Conservation (phyloP, 2,888 invertebrate species). For the Ophion obscuratus region DNA sequence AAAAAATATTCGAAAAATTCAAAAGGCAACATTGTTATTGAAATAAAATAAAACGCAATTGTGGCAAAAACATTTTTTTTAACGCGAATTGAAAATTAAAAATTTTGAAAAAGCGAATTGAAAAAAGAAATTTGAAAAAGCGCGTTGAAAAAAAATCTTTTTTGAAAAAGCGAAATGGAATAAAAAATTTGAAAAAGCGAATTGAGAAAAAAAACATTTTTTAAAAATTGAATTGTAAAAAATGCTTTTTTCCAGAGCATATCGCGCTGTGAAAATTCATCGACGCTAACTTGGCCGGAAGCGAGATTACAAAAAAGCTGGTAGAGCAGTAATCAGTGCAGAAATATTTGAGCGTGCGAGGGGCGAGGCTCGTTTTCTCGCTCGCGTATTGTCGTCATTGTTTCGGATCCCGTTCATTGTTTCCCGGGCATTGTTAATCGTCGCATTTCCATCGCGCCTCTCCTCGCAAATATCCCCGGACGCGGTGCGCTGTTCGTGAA, state of each 20-base stretch:
- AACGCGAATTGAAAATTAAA: no score
- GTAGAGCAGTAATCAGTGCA: conserved; percentile 76
- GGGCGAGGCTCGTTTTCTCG: conserved; percentile 65
- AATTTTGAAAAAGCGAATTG: neutral
- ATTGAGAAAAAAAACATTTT: no score
- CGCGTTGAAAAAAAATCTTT: neutral
- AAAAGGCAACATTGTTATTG: no score
- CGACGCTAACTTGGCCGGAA: conserved; percentile 35
- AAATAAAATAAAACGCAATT: no score
- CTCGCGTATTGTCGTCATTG: conserved; percentile 75
- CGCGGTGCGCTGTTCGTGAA: conserved; percentile 57
- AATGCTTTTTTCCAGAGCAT: neutral
- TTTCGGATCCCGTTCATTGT: conserved; percentile 77
- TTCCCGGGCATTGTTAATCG: conserved; percentile 80
- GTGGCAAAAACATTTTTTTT: no score
- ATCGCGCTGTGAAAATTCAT: conserved; percentile 23
- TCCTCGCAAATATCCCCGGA: conserved; percentile 55
- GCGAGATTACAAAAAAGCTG: conserved; percentile 43
- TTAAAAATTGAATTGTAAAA: neutral
- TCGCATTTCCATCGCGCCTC: conserved; percentile 68
- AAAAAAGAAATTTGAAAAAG: neutral
- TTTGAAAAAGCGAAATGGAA: no score
- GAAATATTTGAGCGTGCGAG: conserved; percentile 72
- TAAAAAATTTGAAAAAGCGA: no score
- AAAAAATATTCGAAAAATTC: no score